A percentile compares a stretch with the other conserved stretches of the same genome.
Evolutionary conservation across 2,888 invertebrate species (phyloP).

Genomic region (Acleris laterana): DNA sequence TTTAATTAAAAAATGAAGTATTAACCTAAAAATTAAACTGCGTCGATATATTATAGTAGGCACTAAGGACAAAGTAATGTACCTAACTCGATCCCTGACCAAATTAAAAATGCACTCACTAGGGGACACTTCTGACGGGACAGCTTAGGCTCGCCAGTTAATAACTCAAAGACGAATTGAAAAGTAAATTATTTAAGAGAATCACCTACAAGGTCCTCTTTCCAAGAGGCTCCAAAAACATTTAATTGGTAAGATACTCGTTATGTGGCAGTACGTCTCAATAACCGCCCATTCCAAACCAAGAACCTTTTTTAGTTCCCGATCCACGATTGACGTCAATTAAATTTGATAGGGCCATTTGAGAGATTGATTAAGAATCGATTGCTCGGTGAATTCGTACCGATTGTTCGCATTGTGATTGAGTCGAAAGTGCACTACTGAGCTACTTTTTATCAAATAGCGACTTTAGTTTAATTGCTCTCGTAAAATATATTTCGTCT

Average conservation of each 20-base stretch:
- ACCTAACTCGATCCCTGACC: too few relatives aligned
- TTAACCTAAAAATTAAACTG: too few relatives aligned
- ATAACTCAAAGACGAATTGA: too few relatives aligned
- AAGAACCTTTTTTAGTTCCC: slow-evolving; percentile 55
- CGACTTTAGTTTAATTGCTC: slow-evolving; percentile 27
- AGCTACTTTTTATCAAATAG: slow-evolving; percentile 32
- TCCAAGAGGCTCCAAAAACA: slow-evolving; percentile 38
- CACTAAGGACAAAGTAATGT: too few relatives aligned
- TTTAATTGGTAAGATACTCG: slow-evolving; percentile 48
- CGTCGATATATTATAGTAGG: too few relatives aligned
- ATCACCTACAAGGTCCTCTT: background rate
- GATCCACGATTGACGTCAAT: slow-evolving; percentile 69
- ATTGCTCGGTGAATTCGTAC: slow-evolving; percentile 43
- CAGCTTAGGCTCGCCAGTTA: too few relatives aligned
- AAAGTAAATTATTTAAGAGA: too few relatives aligned
- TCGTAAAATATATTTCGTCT: background rate
- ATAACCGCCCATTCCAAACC: slow-evolving; percentile 47
- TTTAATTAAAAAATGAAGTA: too few relatives aligned
- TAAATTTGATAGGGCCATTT: slow-evolving; percentile 75
- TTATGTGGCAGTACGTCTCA: slow-evolving; percentile 44
- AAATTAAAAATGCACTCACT: too few relatives aligned
- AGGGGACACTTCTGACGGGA: too few relatives aligned
- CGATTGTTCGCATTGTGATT: slow-evolving; percentile 34
- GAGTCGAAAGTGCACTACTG: slow-evolving; percentile 35
- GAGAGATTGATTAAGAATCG: slow-evolving; percentile 74